Evolutionary conservation across 2,797 vertebrate species (phyloP).

Genomic region (Etheostoma nigrum): DNA sequence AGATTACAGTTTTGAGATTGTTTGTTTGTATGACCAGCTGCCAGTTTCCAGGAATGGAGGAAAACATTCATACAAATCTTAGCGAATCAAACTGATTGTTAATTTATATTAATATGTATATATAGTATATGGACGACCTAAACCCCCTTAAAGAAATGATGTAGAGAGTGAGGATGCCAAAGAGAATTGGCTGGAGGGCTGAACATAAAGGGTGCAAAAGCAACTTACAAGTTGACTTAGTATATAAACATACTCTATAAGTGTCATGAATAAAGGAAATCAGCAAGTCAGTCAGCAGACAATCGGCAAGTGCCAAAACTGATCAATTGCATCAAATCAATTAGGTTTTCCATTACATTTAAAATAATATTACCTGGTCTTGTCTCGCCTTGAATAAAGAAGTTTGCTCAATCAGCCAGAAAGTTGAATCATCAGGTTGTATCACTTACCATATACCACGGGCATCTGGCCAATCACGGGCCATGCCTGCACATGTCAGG

Average conservation of each 20-base stretch:
- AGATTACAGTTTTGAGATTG: neutral
- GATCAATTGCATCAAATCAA: no score
- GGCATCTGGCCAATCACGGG: slow-evolving; percentile 97
- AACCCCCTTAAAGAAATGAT: neutral
- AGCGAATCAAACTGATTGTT: neutral
- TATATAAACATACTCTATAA: no score
- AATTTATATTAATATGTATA: no score
- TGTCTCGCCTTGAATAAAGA: neutral
- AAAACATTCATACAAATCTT: neutral
- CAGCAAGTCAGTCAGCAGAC: no score
- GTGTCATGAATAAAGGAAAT: no score
- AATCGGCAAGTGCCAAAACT: no score
- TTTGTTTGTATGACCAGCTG: neutral
- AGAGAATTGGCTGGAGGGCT: no score
- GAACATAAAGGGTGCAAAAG: no score
- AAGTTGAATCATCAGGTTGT: neutral
- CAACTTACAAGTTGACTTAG: no score
- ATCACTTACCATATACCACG: slow-evolving; percentile 94
- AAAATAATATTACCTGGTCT: neutral
- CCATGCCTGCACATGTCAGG: slow-evolving; percentile 96
- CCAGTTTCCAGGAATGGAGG: neutral
- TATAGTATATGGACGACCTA: neutral
- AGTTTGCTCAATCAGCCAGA: neutral
- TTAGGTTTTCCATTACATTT: no score
- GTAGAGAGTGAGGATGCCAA: no score